phyloP scores from a whole-genome alignment of 2,113 vertebrate species.

The Lepus europaeus region DNA sequence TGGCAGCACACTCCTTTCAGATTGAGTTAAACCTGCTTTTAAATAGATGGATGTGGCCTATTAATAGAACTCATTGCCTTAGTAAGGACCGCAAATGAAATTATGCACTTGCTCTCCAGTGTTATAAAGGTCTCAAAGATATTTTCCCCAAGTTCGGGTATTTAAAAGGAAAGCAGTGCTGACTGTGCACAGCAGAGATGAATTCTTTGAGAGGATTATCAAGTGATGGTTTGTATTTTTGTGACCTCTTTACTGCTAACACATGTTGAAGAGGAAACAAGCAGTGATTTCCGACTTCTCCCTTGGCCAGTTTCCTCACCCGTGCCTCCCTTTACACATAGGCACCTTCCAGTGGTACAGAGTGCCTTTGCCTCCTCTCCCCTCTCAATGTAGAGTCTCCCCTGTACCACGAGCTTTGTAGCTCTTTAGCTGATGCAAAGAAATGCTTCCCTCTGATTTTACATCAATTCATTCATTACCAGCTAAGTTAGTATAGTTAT shows the following conservation, averaged over 20 bases:
- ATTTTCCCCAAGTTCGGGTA: slow-evolving; percentile 54
- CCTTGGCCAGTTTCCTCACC: slow-evolving; percentile 75
- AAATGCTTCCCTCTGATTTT: slow-evolving; percentile 68
- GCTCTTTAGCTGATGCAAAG: slow-evolving; percentile 70
- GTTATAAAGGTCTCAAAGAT: slow-evolving; percentile 37
- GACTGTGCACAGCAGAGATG: slow-evolving; percentile 27
- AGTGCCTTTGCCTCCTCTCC: slow-evolving; percentile 35
- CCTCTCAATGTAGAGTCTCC: slow-evolving; percentile 1
- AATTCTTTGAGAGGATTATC: slow-evolving; percentile 51
- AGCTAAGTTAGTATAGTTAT: slow-evolving; percentile 76
- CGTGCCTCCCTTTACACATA: slow-evolving; percentile 77
- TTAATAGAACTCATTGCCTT: slow-evolving; percentile 63
- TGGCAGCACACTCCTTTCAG: slow-evolving; percentile 46
- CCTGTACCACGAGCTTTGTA: slow-evolving; percentile 38
- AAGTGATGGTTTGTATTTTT: slow-evolving; percentile 45
- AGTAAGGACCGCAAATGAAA: slow-evolving; percentile 69
- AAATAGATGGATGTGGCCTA: slow-evolving; percentile 51
- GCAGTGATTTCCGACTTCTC: slow-evolving; percentile 73
- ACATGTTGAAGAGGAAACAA: slow-evolving; percentile 81
- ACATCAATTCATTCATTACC: slow-evolving; percentile 69
- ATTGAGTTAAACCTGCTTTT: slow-evolving; percentile 48
- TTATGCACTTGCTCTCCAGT: background rate
- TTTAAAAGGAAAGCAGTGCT: slow-evolving; percentile 66
- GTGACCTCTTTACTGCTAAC: slow-evolving; percentile 76
- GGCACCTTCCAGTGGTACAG: slow-evolving; percentile 77